These are phyloP conservation scores for Ectropis grisescens DNA, from an alignment of 1,140 invertebrate species.

Conservation along the genomic window DNA sequence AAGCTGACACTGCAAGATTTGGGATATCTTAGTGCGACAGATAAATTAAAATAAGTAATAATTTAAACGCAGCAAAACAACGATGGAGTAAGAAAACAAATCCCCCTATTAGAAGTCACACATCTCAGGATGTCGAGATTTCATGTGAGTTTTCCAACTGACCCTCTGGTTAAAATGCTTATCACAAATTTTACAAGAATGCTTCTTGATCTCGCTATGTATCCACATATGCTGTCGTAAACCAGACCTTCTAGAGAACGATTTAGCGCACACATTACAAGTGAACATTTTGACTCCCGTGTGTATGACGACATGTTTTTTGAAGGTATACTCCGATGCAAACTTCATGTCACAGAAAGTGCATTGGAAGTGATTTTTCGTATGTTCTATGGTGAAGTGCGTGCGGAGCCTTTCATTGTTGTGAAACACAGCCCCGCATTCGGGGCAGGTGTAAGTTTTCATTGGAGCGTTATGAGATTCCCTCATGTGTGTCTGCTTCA, in stretches of 20 bases:
- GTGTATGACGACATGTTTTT: constrained; percentile 57
- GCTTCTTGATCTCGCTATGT: constrained; percentile 73
- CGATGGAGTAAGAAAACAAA: too few relatives aligned
- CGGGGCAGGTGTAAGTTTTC: constrained; percentile 19
- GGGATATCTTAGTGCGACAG: too few relatives aligned
- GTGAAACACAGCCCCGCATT: constrained; percentile 18
- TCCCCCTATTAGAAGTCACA: neutral
- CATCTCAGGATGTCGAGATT: constrained; percentile 17
- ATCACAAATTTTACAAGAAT: constrained; percentile 70
- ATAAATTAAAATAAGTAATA: too few relatives aligned
- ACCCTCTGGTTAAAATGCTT: constrained; percentile 68
- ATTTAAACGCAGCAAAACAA: too few relatives aligned
- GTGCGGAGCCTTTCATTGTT: constrained; percentile 16
- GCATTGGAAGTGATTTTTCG: constrained; percentile 18
- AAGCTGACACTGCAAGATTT: too few relatives aligned
- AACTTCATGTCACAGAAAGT: constrained; percentile 22
- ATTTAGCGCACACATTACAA: constrained; percentile 57
- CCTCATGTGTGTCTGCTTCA: constrained; percentile 22
- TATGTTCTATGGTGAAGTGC: constrained; percentile 21
- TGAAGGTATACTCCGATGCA: constrained; percentile 21
- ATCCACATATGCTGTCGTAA: constrained; percentile 46
- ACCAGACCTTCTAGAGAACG: constrained; percentile 24
- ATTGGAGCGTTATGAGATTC: constrained; percentile 17
- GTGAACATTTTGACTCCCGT: constrained; percentile 57
- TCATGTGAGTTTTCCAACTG: constrained; percentile 29